Conservation (phyloP, 2,888 invertebrate species). For the Mythimna albipuncta region DNA sequence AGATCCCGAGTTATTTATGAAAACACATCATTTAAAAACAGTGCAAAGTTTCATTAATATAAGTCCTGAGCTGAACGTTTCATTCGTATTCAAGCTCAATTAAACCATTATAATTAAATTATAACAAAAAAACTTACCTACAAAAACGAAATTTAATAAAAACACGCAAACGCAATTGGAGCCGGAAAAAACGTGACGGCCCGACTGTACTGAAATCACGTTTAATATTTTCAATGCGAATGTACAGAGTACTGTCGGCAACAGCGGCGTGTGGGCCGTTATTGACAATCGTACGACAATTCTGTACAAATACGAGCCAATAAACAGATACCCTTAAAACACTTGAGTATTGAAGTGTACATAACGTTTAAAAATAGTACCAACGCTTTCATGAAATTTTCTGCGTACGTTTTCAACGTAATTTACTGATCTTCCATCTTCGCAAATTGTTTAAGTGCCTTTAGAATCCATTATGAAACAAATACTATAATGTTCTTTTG, state of each 20-base stretch:
- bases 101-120: background rate
- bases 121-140: constrained; percentile 4
- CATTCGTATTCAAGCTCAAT: background rate
- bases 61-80: background rate
- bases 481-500: constrained; percentile 39
- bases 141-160: constrained; percentile 34
- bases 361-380: constrained; percentile 47
- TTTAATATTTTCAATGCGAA: constrained; percentile 63
- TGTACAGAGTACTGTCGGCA: constrained; percentile 62
- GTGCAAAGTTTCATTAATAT: background rate
- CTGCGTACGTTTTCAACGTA: constrained; percentile 28
- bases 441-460: constrained; percentile 51
- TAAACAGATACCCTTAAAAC: constrained; percentile 46
- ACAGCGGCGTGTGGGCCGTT: constrained; percentile 61
- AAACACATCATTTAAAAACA: background rate
- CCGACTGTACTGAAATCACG: constrained; percentile 58
- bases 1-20: background rate
- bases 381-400: constrained; percentile 25
- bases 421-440: constrained; percentile 39
- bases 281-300: constrained; percentile 63
- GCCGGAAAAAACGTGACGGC: constrained; percentile 56
- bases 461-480: constrained; percentile 43
- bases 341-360: constrained; percentile 31
- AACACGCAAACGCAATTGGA: constrained; percentile 38
- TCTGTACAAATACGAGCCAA: constrained; percentile 52